Evolutionary conservation across 2,797 vertebrate species (phyloP), one percentile per base, ranked within the genome.

Genomic region (Petrocephalus sullivani): DNA sequence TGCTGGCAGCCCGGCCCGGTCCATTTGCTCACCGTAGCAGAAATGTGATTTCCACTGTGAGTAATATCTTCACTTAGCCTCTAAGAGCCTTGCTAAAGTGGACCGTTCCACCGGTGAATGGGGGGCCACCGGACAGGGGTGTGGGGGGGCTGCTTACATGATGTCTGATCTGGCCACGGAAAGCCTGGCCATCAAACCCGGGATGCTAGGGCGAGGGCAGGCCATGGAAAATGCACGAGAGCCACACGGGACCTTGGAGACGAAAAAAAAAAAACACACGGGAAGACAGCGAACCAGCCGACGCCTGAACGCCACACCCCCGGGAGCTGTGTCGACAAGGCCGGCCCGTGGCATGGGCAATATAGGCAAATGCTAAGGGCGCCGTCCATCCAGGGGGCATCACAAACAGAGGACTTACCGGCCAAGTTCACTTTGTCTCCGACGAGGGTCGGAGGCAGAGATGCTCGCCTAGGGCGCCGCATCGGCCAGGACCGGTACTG

Each of bases 21-120:
- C 93, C 94, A 95, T 95, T 95, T 95, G 94, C 92, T 95, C 93
- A 95, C 92, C 92, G 92, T 93, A 94, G 92, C 93, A 95, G 93
- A 95, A 95, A 91, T 89, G 89, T 92, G 81, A 83, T 88, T 88
- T 49, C 91, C 88, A 64, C 92, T 90, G 92, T 92, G 91, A 85
- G 90, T 91, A 92, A 93, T 92, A 92, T 93, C 93, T 88, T 91
- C 33, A 57, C 61, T 89, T 88, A 54, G 46, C 64, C 51, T 86
- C 53, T 81, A 53, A 53, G 37, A 81, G 85, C 37, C 46, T 64
- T 33, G 23, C n/a, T 51, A n/a, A 49, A 46, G n/a, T 60, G 85
- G 12, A 1, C 54, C 37, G 8, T 37, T 37, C 33, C 75, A 23
- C 37, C 23, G 2, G 46, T 54, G 58, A 23, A 14, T 19, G 46